Evolutionary conservation across 2,797 vertebrate species (phyloP), one percentile per base, ranked within the genome.

Genomic region (Denticeps clupeoides): DNA sequence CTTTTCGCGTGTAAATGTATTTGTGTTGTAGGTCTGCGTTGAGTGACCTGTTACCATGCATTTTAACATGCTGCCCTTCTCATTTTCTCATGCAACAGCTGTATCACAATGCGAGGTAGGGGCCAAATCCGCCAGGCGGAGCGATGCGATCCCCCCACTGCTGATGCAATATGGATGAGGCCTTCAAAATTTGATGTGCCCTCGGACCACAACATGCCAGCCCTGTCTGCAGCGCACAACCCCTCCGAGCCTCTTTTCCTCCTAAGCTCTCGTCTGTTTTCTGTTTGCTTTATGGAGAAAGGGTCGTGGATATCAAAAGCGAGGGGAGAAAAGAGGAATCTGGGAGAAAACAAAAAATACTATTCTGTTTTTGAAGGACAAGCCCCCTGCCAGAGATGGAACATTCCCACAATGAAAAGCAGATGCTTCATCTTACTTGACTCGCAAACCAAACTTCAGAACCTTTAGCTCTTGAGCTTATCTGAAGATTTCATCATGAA

Each of bases 101-200:
- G n/a, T n/a, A 19, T 31, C 28, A 28, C 5, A 12, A 24, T 19
- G 8, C 7, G 7, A 24, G 37, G 26, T 47, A 37, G 56, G 38
- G 21, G 41, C 28, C 27, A 51, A 32, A 32, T 40, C 31, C 37
- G 45, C 46, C 42, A 43, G 42, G 13, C 16, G 13, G 23, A 3
- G 11, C n/a, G 12, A 13, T 16, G 26, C 27, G 13, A 44, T 27
- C 22, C 16, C 23, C 24, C 18, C 26, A 27, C n/a, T 6, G n/a
- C n/a, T 8, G 11, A 43, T 68, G 13, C 68, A 75, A 68, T 56
- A 59, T 53, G 41, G 45, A 64, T 59, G 19, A 59, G 46, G 49
- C 13, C 44, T 29, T 57, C 22, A 51, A 35, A 60, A 57, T 55
- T 52, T 51, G 25, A 55, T 62, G 33, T 18, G 33, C 47, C 13